These are phyloP conservation scores for Plagodis pulveraria DNA, from an alignment of 2,888 invertebrate genomes.

Conservation along the genomic window DNA sequence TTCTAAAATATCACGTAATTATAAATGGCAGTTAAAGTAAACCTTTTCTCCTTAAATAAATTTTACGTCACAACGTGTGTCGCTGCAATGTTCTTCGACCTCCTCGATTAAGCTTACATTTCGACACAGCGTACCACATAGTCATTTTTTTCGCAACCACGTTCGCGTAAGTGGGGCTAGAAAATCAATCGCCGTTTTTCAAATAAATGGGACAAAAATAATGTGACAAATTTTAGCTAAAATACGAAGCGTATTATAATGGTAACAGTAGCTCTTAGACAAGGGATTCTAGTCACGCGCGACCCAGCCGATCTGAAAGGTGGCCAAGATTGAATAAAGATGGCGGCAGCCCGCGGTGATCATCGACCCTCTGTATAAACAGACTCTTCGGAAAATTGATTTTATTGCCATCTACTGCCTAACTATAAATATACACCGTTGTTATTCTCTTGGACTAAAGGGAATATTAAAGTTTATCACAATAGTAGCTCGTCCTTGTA, in stretches of 20 bases:
- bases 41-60: no score
- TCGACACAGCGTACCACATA: no score
- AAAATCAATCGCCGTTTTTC: neutral
- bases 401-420: constrained; percentile 42
- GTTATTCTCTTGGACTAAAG: neutral
- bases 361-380: constrained; percentile 41
- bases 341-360: constrained; percentile 44
- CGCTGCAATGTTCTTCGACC: no score
- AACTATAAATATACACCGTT: constrained; percentile 20
- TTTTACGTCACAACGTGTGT: no score
- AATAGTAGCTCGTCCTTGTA: no score
- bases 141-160: no score
- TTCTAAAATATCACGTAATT: no score
- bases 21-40: no score
- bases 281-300: constrained; percentile 59
- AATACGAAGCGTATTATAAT: constrained; percentile 1
- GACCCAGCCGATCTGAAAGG: constrained; percentile 59
- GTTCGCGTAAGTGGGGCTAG: no score
- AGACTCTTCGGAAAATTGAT: constrained; percentile 45
- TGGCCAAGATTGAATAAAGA: constrained; percentile 74
- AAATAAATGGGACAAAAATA: neutral
- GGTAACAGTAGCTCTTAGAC: constrained; percentile 28
- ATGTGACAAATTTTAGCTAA: neutral
- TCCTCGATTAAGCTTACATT: no score
- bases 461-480: no score